Base-by-base conservation (phyloP, 2,797 vertebrate genomes). In the Notoglanidium macrostoma region DNA sequence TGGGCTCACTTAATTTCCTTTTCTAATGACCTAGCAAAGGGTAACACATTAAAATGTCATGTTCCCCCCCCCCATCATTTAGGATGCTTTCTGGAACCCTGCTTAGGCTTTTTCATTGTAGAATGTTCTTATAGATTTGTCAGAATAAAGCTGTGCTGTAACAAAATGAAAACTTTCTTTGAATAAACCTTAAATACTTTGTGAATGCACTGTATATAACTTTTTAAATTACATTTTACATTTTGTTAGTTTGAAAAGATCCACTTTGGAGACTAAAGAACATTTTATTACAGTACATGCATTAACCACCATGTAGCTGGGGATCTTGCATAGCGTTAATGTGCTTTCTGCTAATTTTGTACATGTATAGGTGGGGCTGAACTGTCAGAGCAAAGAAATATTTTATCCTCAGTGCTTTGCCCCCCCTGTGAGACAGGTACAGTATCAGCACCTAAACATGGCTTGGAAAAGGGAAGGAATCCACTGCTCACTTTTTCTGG, bases 351-450 rank as follows among this genome's bases (percentile, higher is more conserved):
- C 86, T 72, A 23, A 63, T 87, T 89, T 90, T 85, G 59, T 74
- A 51, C 32, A 74, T 89, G 86, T 51, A 87, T 92, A 95, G 94
- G 88, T 85, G 88, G 72, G 90, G 32, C 68, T 72, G 2, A n/a
- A 54, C 74, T 87, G 68, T 93, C 91, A 89, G 80, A 90, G 80
- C 51, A 85, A 83, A 63, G 90, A 65, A 77, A 89, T 86, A 88
- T 74, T 90, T 92, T 95, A 95, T 87, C 93, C 91, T 11, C 94
- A 93, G 92, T 96, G 95, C 90, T 96, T 96, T 94, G 77, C 90
- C 21, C 92, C 89, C 3, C 92, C 93, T 87, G 88, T 93, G 63
- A 92, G 92, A 91, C 90, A 93, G 93, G 94, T 96, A 95, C 94
- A 93, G 88, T 63, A 77, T 78, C 40, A 80, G 59, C 10, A 83